Conservation (phyloP, 2,113 vertebrate genomes). For the Bambusicola thoracicus region DNA sequence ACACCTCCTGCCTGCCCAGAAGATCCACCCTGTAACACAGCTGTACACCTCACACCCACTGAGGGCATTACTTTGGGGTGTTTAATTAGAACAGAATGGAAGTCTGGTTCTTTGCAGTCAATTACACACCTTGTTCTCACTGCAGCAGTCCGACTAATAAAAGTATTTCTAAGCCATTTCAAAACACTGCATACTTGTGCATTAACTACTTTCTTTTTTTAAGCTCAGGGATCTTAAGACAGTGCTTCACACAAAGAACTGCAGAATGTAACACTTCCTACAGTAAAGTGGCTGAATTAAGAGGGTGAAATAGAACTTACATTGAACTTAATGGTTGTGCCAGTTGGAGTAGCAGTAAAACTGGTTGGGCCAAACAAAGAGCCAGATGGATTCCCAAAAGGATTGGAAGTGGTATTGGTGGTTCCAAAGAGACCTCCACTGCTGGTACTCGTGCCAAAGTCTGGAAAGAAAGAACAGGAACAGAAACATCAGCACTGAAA, state of each 20-base stretch:
- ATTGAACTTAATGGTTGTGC: constrained; percentile 95
- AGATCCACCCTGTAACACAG: neutral
- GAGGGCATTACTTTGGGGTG: fast-evolving
- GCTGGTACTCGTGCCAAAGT: constrained; percentile 93
- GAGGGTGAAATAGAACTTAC: constrained; percentile 76
- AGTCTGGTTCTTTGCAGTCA: neutral
- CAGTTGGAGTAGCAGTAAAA: constrained; percentile 88
- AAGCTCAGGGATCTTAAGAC: neutral
- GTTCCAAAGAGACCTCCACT: constrained; percentile 92
- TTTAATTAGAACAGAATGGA: neutral
- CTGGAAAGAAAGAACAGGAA: constrained; percentile 53
- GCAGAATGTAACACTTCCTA: fast-evolving
- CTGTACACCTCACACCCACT: neutral
- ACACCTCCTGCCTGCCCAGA: neutral
- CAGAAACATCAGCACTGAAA: neutral
- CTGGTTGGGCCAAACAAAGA: constrained; percentile 91
- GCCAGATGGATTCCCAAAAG: constrained; percentile 87
- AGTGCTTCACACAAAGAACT: neutral
- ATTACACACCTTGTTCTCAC: too few relatives aligned
- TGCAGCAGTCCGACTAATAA: too few relatives aligned
- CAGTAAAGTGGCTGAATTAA: fast-evolving
- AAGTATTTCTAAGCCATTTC: fast-evolving
- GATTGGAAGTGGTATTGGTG: constrained; percentile 92
- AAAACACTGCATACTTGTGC: neutral
- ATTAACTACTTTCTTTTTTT: fast-evolving